Base-by-base conservation (phyloP, 2,888 invertebrate genomes). In the Nasonia oneida region DNA sequence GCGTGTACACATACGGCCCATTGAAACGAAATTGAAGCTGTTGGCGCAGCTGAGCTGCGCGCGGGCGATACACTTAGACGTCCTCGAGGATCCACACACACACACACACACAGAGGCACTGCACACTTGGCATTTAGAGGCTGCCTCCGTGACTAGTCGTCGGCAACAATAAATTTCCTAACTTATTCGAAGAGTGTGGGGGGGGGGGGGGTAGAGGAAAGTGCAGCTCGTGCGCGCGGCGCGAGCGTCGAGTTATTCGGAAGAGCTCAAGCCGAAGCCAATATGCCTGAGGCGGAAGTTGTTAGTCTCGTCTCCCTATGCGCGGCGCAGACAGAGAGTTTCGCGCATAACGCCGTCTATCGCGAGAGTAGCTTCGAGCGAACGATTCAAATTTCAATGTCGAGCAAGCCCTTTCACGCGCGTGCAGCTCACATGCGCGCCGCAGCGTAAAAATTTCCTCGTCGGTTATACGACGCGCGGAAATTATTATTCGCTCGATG, bases 261-360 rank as follows among this genome's bases (percentile, higher is more conserved):
- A 87, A 87, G 86, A 86, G 87, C 85, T 87, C 81, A 33, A 87
- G 86, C 75, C 76, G 81, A 90, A 90, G 89, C 88, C 88, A 88
- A 85, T 88, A 82, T 87, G 89, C 89, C 88, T 85, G 83, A 85
- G 88, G 88, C 88, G 86, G 89, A 90, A 89, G 89, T 90, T 90
- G 89, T 89, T 89, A 89, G 89, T 88, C 88, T 88, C 88, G 88
- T 90, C 88, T 89, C 88, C 77, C 87, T 76, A 18, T n/a, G 3
- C 33, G 50, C 75, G 15, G 37, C 23, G 12, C 23, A 57, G 50
- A 47, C 42, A 14, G 12, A 39, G 88, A 89, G 89, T 89, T 89
- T 88, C 85, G 87, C 77, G 84, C 29, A 29, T 29, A 12, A 88
- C 88, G 86, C 84, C 87, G 84, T 74, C 50, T 81, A 6, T 61